Evolutionary conservation across 2,888 invertebrate genomes (phyloP).

Genomic region (Allolobophora icterica): DNA sequence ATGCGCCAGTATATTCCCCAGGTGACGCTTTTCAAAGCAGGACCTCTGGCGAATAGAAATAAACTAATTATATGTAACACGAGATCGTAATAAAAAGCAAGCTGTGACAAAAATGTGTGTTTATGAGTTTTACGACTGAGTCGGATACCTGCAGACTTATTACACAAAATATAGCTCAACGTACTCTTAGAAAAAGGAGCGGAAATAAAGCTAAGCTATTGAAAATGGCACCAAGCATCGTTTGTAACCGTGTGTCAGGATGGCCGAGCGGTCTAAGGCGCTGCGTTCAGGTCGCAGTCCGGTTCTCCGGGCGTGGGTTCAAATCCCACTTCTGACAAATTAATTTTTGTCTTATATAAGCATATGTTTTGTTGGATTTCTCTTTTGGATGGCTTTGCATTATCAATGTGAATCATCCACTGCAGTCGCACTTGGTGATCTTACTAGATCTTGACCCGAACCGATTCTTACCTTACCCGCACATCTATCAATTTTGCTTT

Average conservation of each 20-base stretch:
- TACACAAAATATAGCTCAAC: background rate
- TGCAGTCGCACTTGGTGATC: too few relatives aligned
- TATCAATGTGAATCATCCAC: too few relatives aligned
- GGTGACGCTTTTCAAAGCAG: background rate
- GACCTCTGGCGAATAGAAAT: background rate
- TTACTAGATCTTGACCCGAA: too few relatives aligned
- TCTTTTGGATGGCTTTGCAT: too few relatives aligned
- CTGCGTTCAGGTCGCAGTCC: slow-evolving; percentile 17
- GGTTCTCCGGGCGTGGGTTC: slow-evolving; percentile 17
- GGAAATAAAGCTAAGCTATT: background rate
- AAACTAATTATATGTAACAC: background rate
- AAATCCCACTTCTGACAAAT: background rate
- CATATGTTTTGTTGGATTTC: too few relatives aligned
- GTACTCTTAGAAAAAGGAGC: background rate
- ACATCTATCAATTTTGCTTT: too few relatives aligned
- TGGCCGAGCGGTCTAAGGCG: slow-evolving; percentile 17
- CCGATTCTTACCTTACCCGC: too few relatives aligned
- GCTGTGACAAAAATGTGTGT: background rate
- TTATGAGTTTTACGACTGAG: background rate
- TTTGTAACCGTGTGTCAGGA: background rate
- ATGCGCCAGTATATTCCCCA: background rate
- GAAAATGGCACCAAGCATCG: background rate
- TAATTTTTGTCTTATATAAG: background rate
- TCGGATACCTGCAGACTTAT: too few relatives aligned
- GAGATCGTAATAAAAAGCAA: background rate